Conservation (phyloP, 2,888 invertebrate genomes). For the Phalera bucephala region DNA sequence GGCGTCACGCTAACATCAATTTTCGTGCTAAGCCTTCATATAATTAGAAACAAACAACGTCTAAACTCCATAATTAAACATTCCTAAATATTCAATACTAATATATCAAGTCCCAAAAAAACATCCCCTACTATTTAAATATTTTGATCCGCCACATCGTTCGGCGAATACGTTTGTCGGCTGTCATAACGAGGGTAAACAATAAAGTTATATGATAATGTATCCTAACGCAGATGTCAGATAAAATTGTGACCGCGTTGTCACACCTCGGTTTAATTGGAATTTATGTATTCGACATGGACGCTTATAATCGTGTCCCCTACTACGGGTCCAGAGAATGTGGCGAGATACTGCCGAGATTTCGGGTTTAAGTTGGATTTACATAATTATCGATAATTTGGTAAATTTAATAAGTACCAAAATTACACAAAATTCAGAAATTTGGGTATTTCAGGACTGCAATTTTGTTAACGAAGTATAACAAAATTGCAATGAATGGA, state of each 20-base stretch:
- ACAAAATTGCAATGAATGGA: too few species aligned
- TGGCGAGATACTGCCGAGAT: too few species aligned
- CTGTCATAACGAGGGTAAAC: constrained; percentile 61
- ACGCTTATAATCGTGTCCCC: constrained; percentile 42
- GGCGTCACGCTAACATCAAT: too few species aligned
- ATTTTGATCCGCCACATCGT: constrained; percentile 23
- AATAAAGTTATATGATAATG: constrained; percentile 57
- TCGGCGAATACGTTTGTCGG: constrained; percentile 31
- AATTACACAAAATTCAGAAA: too few species aligned
- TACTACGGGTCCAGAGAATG: constrained; percentile 25
- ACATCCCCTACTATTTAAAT: constrained; percentile 11
- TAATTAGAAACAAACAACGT: too few species aligned
- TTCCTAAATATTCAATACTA: constrained; percentile 11
- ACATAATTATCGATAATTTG: too few species aligned
- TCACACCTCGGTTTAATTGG: constrained; percentile 72
- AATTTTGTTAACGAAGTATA: too few species aligned
- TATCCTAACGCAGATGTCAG: constrained; percentile 50
- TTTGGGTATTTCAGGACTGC: too few species aligned
- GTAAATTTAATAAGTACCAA: too few species aligned
- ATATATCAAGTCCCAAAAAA: constrained; percentile 8
- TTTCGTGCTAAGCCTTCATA: too few species aligned
- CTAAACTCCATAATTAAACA: background rate
- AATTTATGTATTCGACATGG: constrained; percentile 72
- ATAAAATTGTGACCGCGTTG: constrained; percentile 59
- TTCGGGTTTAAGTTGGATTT: too few species aligned